phyloP scores from a whole-genome alignment of 2,888 invertebrate genomes.

The Heliconius sara region DNA sequence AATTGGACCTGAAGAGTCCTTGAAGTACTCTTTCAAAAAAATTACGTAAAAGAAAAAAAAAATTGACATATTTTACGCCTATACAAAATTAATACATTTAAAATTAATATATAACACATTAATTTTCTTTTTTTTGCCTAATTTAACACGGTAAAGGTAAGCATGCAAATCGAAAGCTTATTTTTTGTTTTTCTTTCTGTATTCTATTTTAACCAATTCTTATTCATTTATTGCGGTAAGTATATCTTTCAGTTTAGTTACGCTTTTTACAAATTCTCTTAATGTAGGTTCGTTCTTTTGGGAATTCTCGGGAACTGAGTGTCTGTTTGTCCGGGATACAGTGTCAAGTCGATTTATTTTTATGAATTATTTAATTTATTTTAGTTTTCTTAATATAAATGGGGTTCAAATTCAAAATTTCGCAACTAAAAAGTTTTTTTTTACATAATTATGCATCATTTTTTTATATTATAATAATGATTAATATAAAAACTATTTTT shows the following conservation, averaged over 20 bases:
- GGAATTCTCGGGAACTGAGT: no score
- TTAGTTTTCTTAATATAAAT: no score
- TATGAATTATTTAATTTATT: no score
- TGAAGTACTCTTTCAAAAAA: not conserved
- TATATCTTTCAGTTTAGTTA: not conserved
- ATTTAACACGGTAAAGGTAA: constrained; percentile 51
- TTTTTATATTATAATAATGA: no score
- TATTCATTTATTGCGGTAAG: constrained; percentile 36
- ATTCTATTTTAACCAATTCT: not conserved
- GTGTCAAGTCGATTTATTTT: no score
- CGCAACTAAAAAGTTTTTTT: no score
- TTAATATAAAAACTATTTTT: no score
- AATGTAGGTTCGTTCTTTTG: not conserved
- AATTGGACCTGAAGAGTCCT: not conserved
- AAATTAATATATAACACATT: not conserved
- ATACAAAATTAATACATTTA: not conserved
- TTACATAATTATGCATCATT: no score
- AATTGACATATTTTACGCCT: not conserved
- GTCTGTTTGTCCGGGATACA: no score
- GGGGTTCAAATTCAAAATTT: no score
- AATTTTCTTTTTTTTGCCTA: constrained; percentile 22
- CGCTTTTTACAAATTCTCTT: not conserved
- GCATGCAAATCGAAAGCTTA: constrained; percentile 58
- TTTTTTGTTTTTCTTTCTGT: constrained; percentile 15
- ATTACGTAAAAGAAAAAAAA: not conserved